These are phyloP conservation scores for Megalurothrips usitatus DNA, from an alignment of 2,888 invertebrate genomes.

Conservation along the genomic window DNA sequence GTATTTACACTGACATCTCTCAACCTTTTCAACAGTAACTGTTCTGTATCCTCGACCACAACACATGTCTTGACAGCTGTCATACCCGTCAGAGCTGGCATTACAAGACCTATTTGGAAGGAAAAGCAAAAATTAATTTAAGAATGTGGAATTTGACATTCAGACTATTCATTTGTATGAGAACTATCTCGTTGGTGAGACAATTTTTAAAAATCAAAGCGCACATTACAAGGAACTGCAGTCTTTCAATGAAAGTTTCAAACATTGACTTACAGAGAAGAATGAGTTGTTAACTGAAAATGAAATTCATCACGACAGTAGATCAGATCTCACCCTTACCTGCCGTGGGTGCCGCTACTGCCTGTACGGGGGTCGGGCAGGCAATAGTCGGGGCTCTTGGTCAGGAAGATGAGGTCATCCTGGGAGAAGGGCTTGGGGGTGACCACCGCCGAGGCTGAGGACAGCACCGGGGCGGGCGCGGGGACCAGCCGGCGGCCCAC, in stretches of 20 bases:
- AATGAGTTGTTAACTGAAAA: too few species aligned
- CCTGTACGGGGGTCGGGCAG: conserved; percentile 66
- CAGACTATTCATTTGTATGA: too few species aligned
- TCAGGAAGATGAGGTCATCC: conserved; percentile 67
- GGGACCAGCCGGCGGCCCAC: conserved; percentile 35
- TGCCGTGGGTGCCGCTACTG: conserved; percentile 70
- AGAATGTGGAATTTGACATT: background rate
- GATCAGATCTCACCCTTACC: conserved; percentile 50
- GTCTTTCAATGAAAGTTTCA: background rate
- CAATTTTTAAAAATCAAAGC: too few species aligned
- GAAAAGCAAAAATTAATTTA: conserved; percentile 34
- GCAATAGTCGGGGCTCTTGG: conserved; percentile 81
- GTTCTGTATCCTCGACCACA: conserved; percentile 76
- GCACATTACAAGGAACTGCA: background rate
- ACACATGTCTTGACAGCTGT: conserved; percentile 75
- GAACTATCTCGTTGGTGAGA: too few species aligned
- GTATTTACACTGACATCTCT: conserved; percentile 79
- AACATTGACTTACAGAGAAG: background rate
- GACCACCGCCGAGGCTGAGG: background rate
- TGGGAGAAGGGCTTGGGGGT: conserved; percentile 33
- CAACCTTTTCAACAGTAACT: conserved; percentile 60
- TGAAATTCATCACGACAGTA: background rate
- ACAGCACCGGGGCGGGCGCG: conserved; percentile 28
- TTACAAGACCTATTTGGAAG: conserved; percentile 60
- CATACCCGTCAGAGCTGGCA: conserved; percentile 58